Evolutionary conservation across 2,797 vertebrate species (phyloP), one percentile per base, ranked within the genome.

Genomic region (Scleropages formosus): DNA sequence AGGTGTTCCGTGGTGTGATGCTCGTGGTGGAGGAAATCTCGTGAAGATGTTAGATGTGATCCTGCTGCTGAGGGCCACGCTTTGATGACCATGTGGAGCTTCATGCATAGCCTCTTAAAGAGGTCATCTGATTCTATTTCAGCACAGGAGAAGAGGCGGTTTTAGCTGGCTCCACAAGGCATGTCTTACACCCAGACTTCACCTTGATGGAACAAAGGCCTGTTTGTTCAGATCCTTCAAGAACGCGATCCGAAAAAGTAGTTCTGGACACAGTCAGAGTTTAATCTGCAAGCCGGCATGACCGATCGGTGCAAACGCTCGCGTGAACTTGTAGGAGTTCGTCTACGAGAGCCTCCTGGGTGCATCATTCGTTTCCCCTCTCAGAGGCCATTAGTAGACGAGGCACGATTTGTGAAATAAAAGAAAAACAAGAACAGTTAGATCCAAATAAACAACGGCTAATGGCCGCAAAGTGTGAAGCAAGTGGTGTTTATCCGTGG

Each of bases 401-500:
- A 8, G n/a, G 16, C 4, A 56, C 27, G 51, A 75, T 56, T 9
- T 72, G 59, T 16, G 31, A 6, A 46, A 56, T 15, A 49, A 56
- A n/a, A 59, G 62, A 6, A 10, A n/a, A 47, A 15, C 20, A 31
- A 3, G 18, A 24, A 47, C 26, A 53, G 44, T 74, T 77, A 24
- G 76, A 73, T 68, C 63, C 46, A 74, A 69, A 77, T 67, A 77
- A 74, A 74, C 71, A 74, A 39, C 31, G 53, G 72, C 24, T 46
- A 39, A 68, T 68, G 53, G 63, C 60, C 7, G 27, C 9, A 46
- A 61, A 51, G 76, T 69, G 64, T 44, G 56, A 68, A 60, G 22
- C 74, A 74, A 78, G 76, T 74, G 70, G 24, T 77, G 76, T 77
- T 75, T 77, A 68, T 73, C 62, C 39, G 16, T 61, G 63, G 71